Evolutionary conservation across 2,113 vertebrate species (phyloP).

Genomic region (Irena cyanogastra): DNA sequence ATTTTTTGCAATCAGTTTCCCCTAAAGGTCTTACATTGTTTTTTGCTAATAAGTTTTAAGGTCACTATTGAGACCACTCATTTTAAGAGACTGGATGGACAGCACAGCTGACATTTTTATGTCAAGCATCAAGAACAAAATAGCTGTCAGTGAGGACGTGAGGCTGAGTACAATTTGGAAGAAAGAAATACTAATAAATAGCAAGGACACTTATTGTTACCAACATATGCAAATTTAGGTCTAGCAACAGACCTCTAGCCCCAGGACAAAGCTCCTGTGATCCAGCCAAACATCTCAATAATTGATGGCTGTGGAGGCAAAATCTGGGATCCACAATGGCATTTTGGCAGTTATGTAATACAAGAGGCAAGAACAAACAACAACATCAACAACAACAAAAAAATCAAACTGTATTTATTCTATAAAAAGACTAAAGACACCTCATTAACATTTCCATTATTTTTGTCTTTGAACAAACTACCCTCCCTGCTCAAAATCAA

Average conservation of each 20-base stretch:
- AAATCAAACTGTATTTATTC: neutral
- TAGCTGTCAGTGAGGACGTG: neutral
- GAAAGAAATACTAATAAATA: neutral
- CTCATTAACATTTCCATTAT: slow-evolving; percentile 8
- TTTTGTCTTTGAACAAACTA: neutral
- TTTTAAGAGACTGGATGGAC: neutral
- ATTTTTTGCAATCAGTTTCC: neutral
- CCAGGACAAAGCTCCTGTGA: neutral
- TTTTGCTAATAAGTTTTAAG: neutral
- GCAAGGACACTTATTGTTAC: slow-evolving; percentile 9
- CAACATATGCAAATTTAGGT: slow-evolving; percentile 14
- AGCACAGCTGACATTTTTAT: neutral
- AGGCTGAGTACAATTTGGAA: neutral
- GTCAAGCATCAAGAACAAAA: neutral
- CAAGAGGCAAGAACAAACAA: neutral
- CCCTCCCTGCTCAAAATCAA: neutral
- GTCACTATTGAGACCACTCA: neutral
- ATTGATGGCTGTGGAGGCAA: neutral
- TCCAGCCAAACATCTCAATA: neutral
- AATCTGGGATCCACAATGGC: slow-evolving; percentile 3
- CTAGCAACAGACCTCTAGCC: slow-evolving; percentile 35
- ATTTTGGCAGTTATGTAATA: neutral
- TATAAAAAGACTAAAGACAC: slow-evolving; percentile 19
- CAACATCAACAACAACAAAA: neutral
- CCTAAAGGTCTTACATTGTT: neutral